Percentiles rank a stretch among this genome's conserved stretches.
Conservation (phyloP, 2,797 vertebrate species). For the Tinamus major region DNA sequence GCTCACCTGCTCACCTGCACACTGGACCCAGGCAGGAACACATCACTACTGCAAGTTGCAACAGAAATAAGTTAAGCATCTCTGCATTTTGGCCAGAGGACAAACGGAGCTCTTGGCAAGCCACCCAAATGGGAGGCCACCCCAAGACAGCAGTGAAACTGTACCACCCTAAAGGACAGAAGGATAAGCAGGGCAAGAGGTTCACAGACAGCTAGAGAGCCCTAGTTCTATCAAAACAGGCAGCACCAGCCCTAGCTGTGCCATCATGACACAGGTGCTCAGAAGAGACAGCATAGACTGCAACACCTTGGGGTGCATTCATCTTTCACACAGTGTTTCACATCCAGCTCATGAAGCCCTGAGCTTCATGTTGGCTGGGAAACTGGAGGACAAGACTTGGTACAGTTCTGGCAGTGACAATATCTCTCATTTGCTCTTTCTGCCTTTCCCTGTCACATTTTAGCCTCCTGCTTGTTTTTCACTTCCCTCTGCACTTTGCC, state of each 20-base stretch:
- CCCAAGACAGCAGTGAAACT: not conserved
- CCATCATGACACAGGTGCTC: not conserved
- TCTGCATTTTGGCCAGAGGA: not conserved
- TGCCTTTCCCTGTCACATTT: not conserved
- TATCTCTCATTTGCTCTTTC: not conserved
- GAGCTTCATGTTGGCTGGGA: not conserved
- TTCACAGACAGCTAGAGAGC: rapidly evolving
- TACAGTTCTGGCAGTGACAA: not conserved
- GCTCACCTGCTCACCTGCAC: not conserved
- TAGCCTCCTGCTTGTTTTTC: not conserved
- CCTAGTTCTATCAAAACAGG: rapidly evolving
- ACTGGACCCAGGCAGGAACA: not conserved
- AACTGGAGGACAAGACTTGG: not conserved
- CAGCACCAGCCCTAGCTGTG: not conserved
- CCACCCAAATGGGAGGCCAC: not conserved
- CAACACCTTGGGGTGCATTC: not conserved
- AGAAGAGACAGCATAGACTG: not conserved
- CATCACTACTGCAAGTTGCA: not conserved
- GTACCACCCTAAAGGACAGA: not conserved
- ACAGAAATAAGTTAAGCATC: not conserved
- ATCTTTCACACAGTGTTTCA: not conserved
- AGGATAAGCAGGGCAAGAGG: not conserved
- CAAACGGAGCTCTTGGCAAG: not conserved
- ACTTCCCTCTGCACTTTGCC: not conserved
- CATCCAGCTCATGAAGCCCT: not conserved